A percentile compares a stretch with the other conserved stretches of the same genome.
Evolutionary conservation across 2,797 vertebrate genomes (phyloP).

Genomic region (Rhinella marina): DNA sequence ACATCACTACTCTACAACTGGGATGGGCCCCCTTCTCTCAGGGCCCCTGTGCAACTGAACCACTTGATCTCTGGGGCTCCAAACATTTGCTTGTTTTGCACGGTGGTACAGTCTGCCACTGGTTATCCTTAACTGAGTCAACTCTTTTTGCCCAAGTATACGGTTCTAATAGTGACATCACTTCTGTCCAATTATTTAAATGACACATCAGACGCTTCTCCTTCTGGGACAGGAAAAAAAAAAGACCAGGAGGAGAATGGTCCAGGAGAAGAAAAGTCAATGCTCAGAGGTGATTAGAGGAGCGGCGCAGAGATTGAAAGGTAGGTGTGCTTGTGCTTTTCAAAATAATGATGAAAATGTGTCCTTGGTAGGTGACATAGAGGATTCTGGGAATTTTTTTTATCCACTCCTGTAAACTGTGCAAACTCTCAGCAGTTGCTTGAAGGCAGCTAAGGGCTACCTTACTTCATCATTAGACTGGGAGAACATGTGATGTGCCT

Average conservation of each 20-base stretch:
- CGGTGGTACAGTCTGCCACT: too few relatives aligned
- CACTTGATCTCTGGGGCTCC: too few relatives aligned
- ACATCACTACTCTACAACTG: too few relatives aligned
- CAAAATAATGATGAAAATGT: slow-evolving; percentile 10
- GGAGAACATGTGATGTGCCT: slow-evolving; percentile 50
- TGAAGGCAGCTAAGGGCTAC: slow-evolving; percentile 62
- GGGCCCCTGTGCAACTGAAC: too few relatives aligned
- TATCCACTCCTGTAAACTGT: slow-evolving; percentile 35
- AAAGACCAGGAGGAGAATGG: background rate
- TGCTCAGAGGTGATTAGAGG: slow-evolving; percentile 17
- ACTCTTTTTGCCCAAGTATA: too few relatives aligned
- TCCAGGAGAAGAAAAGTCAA: background rate
- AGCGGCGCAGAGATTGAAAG: slow-evolving; percentile 18
- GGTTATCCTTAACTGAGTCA: too few relatives aligned
- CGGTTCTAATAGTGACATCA: background rate
- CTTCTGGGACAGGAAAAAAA: background rate
- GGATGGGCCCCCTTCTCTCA: too few relatives aligned
- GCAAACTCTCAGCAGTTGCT: slow-evolving; percentile 60
- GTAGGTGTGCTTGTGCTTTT: background rate
- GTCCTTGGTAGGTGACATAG: slow-evolving; percentile 19
- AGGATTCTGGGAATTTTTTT: slow-evolving; percentile 57
- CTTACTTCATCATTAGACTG: slow-evolving; percentile 66
- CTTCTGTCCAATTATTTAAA: background rate
- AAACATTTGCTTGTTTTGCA: too few relatives aligned
- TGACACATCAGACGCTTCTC: background rate